Conservation (phyloP, 2,113 vertebrate species). For the Gila orcuttii region DNA sequence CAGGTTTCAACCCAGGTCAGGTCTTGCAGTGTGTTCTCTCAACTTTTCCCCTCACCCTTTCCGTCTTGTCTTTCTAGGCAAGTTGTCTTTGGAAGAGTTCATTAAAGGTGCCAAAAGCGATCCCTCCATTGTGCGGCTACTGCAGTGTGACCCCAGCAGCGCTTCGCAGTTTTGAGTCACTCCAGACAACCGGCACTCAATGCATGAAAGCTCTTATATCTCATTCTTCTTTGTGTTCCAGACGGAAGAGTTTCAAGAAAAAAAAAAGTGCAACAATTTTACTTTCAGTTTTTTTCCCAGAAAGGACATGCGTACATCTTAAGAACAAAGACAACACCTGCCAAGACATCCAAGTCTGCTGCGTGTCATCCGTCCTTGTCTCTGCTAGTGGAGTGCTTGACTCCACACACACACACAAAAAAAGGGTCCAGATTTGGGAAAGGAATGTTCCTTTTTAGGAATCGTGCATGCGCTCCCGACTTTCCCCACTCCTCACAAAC, state of each 20-base stretch:
- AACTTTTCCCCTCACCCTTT: not conserved
- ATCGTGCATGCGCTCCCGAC: constrained; percentile 50
- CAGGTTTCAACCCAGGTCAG: not conserved
- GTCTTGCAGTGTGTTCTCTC: not conserved
- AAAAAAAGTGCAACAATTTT: constrained; percentile 59
- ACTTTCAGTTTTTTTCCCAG: constrained; percentile 50
- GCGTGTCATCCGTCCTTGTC: constrained; percentile 48
- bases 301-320: constrained; percentile 59
- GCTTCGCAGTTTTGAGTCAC: constrained; percentile 89
- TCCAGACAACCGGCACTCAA: constrained; percentile 66
- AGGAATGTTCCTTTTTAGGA: constrained; percentile 52
- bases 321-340: constrained; percentile 55
- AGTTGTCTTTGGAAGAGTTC: constrained; percentile 96
- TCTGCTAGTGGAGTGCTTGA: constrained; percentile 36
- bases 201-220: constrained; percentile 79
- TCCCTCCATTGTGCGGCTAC: constrained; percentile 96
- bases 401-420: not conserved
- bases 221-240: constrained; percentile 65
- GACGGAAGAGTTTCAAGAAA: constrained; percentile 59
- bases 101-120: constrained; percentile 99
- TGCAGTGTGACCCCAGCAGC: constrained; percentile 97
- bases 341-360: constrained; percentile 60
- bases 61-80: constrained; percentile 75
- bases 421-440: constrained; percentile 46
- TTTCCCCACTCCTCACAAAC: not conserved